phyloP scores from a whole-genome alignment of 2,888 invertebrate genomes.

The Campopleginae sp. region DNA sequence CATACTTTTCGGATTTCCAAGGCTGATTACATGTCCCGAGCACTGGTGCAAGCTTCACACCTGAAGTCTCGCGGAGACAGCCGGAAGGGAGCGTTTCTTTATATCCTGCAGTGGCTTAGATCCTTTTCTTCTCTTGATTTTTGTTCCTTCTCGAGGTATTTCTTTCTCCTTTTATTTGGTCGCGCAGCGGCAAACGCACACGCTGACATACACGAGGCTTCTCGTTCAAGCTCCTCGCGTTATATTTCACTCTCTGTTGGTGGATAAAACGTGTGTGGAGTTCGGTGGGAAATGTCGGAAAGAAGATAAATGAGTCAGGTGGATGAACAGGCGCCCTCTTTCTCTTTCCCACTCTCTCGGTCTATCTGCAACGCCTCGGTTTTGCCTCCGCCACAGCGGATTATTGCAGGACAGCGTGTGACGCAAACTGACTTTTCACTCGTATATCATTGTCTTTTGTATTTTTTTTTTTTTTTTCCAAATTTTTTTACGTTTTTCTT shows the following conservation, averaged over 20 bases:
- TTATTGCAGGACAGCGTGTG: constrained; percentile 67
- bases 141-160: constrained; percentile 22
- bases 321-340: constrained; percentile 67
- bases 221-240: constrained; percentile 43
- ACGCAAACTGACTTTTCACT: constrained; percentile 64
- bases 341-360: constrained; percentile 30
- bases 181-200: constrained; percentile 39
- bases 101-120: constrained; percentile 68
- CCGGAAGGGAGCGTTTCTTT: constrained; percentile 68
- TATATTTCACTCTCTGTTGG: constrained; percentile 66
- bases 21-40: constrained; percentile 57
- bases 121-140: constrained; percentile 48
- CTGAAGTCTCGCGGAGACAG: constrained; percentile 67
- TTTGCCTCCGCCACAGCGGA: constrained; percentile 65
- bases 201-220: constrained; percentile 32
- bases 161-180: constrained; percentile 60
- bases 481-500: too few relatives aligned
- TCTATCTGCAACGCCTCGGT: constrained; percentile 56
- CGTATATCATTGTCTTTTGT: constrained; percentile 60
- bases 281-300: constrained; percentile 69
- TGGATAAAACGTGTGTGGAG: constrained; percentile 69
- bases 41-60: constrained; percentile 60
- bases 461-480: constrained; percentile 5
- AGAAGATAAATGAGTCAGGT: constrained; percentile 69
- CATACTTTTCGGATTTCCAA: constrained; percentile 47